Conservation (phyloP, 2,797 vertebrate genomes). For the Xenops minutus region DNA sequence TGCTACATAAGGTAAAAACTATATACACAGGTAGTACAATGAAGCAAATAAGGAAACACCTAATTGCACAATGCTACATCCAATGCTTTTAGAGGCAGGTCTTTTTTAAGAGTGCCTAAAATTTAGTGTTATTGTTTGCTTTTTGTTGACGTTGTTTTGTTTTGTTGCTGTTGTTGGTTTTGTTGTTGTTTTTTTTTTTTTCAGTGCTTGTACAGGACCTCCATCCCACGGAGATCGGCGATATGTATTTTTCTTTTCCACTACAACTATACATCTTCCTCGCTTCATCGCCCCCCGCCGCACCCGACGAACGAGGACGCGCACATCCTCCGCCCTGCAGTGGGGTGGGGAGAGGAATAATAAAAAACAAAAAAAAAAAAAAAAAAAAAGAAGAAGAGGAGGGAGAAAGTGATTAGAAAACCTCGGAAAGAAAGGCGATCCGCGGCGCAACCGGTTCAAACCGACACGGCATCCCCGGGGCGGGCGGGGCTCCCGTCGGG, state of each 20-base stretch:
- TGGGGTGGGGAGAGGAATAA: not conserved
- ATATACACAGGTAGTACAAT: constrained; percentile 85
- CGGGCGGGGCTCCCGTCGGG: not conserved
- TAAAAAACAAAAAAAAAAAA: no score
- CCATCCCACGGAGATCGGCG: constrained; percentile 80
- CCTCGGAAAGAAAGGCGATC: not conserved
- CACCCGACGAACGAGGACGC: constrained; percentile 76
- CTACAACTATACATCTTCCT: constrained; percentile 80
- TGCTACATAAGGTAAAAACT: constrained; percentile 82
- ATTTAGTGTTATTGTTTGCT: constrained; percentile 87
- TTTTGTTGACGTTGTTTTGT: constrained; percentile 70
- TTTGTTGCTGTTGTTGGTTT: constrained; percentile 69
- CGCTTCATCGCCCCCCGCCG: constrained; percentile 79
- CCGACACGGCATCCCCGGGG: not conserved
- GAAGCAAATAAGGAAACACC: constrained; percentile 84
- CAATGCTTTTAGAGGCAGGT: constrained; percentile 92
- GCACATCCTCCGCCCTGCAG: constrained; percentile 78
- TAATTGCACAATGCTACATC: constrained; percentile 99
- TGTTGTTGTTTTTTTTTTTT: constrained; percentile 47
- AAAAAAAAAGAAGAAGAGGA: no score
- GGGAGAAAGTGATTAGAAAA: not conserved
- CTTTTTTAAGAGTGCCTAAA: constrained; percentile 89
- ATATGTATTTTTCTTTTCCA: constrained; percentile 81
- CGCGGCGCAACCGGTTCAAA: not conserved
- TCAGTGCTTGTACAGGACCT: constrained; percentile 91